phyloP scores from a whole-genome alignment of 2,113 vertebrate genomes.

The Mixornis gularis region DNA sequence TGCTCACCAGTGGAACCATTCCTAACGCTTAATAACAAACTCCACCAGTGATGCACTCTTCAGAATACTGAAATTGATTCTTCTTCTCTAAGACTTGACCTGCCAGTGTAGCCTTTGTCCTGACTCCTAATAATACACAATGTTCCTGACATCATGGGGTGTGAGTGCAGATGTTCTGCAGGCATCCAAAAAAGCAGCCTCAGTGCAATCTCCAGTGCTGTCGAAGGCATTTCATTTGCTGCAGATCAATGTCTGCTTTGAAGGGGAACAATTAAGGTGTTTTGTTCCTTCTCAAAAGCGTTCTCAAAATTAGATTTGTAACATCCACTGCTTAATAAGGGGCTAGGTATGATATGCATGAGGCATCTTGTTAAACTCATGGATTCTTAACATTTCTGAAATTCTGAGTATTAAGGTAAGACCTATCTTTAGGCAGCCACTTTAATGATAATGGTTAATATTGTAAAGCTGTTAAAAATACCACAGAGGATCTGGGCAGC shows the following conservation, averaged over 20 bases:
- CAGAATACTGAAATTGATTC: slow-evolving; percentile 28
- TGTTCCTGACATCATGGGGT: slow-evolving; percentile 4
- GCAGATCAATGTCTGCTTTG: slow-evolving; percentile 8
- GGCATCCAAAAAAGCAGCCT: neutral
- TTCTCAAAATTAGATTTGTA: neutral
- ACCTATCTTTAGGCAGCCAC: neutral
- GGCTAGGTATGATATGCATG: neutral
- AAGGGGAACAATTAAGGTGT: neutral
- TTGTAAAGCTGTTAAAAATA: neutral
- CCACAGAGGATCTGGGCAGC: neutral
- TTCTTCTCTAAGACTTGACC: slow-evolving; percentile 16
- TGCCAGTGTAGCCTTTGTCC: slow-evolving; percentile 13
- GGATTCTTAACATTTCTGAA: neutral
- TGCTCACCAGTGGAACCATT: neutral
- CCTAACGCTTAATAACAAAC: neutral
- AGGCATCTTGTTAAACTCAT: neutral
- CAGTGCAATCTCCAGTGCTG: neutral
- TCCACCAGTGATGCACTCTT: neutral
- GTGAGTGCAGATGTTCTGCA: neutral
- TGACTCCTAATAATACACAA: neutral
- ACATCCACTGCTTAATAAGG: neutral
- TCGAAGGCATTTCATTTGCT: neutral
- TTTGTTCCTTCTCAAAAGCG: neutral
- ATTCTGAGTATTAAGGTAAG: neutral
- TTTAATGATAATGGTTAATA: neutral